Evolutionary conservation across 2,797 vertebrate genomes (phyloP).

Genomic region (Typhlichthys subterraneus): DNA sequence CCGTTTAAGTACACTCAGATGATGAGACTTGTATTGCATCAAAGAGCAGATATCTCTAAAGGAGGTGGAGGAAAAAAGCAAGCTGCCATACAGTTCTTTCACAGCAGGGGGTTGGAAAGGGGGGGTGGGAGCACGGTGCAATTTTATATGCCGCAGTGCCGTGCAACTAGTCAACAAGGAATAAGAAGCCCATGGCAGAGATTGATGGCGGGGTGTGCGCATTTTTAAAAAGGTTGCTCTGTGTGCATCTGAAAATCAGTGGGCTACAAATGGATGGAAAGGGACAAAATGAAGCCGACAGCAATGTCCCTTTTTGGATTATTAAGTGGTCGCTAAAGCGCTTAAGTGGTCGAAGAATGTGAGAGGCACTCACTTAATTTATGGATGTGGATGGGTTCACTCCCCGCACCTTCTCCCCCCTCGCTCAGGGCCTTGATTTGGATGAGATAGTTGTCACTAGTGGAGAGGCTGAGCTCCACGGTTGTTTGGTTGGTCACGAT

Average conservation of each 20-base stretch:
- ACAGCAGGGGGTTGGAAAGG: conserved; percentile 25
- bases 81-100: conserved; percentile 57
- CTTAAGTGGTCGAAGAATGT: conserved; percentile 22
- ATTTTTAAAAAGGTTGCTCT: conserved; percentile 77
- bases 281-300: conserved; percentile 54
- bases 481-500: conserved; percentile 83
- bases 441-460: conserved; percentile 87
- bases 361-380: conserved; percentile 83
- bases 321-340: conserved; percentile 49
- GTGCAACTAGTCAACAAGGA: conserved; percentile 77
- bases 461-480: conserved; percentile 82
- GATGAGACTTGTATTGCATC: conserved; percentile 65
- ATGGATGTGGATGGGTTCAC: conserved; percentile 91
- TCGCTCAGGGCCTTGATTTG: conserved; percentile 87
- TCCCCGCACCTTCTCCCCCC: conserved; percentile 88
- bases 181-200: conserved; percentile 79
- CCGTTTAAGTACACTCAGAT: conserved; percentile 55
- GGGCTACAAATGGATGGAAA: conserved; percentile 58
- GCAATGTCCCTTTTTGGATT: conserved; percentile 48
- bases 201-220: conserved; percentile 66
- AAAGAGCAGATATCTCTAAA: conserved; percentile 46
- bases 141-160: conserved; percentile 72
- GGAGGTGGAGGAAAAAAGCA: conserved; percentile 20
- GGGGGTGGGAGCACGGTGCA: conserved; percentile 46
- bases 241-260: conserved; percentile 53